Percentiles rank a stretch among this genome's conserved stretches.
Evolutionary conservation across 2,888 invertebrate genomes (phyloP).

Genomic region (Troglohyphantes excavatus): DNA sequence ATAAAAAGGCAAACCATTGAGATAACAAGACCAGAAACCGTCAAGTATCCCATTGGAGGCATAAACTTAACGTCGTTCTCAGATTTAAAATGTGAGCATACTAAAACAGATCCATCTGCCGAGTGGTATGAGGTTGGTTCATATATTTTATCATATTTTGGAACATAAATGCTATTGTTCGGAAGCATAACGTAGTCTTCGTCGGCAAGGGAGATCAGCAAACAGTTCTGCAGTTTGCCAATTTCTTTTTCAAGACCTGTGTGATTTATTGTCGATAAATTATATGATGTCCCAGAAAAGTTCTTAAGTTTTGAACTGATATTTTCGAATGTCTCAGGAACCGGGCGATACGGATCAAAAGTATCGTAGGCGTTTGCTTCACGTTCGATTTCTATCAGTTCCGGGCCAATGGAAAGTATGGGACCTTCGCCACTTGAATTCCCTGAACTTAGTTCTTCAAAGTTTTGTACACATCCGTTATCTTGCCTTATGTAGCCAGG

Average conservation of each 20-base stretch:
- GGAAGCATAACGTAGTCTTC: conserved; percentile 65
- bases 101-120: conserved; percentile 53
- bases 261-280: background rate
- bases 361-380: background rate
- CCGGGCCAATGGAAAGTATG: background rate
- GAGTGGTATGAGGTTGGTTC: conserved; percentile 60
- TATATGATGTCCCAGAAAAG: conserved; percentile 22
- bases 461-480: conserved; percentile 81
- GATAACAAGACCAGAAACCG: conserved; percentile 83
- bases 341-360: background rate
- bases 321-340: background rate
- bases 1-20: conserved; percentile 84
- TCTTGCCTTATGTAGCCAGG: conserved; percentile 81
- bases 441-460: background rate
- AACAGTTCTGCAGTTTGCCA: conserved; percentile 41
- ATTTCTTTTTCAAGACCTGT: background rate
- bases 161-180: conserved; percentile 77
- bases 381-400: background rate
- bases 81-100: conserved; percentile 64
- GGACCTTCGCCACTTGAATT: conserved; percentile 32
- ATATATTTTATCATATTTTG: conserved; percentile 68
- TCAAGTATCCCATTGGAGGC: conserved; percentile 83
- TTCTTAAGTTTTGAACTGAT: background rate
- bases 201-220: conserved; percentile 63
- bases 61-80: conserved; percentile 81